Percentiles rank a stretch among this genome's conserved stretches.
These are phyloP conservation scores for Ectemnius continuus DNA, from an alignment of 2,888 invertebrate genomes.

Conservation along the genomic window DNA sequence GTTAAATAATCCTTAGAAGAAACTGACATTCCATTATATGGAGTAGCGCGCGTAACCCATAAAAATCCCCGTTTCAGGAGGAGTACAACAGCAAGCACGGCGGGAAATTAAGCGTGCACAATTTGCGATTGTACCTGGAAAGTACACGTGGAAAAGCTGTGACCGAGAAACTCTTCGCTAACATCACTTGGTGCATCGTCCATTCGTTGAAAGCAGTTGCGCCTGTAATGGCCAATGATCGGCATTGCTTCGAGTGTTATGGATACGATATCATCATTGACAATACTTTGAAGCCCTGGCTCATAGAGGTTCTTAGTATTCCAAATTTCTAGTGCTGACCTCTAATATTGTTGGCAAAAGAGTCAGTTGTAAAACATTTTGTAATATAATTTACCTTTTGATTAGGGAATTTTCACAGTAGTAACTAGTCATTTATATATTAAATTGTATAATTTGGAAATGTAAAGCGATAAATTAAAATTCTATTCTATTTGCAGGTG, in stretches of 20 bases:
- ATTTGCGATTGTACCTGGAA: slow-evolving; percentile 92
- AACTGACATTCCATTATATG: too few species aligned
- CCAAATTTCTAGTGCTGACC: too few species aligned
- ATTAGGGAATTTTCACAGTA: too few species aligned
- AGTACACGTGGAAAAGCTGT: slow-evolving; percentile 93
- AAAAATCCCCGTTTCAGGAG: slow-evolving; percentile 79
- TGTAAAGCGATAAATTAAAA: not conserved
- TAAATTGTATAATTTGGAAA: not conserved
- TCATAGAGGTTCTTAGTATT: slow-evolving; percentile 68
- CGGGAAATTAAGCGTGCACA: slow-evolving; percentile 96
- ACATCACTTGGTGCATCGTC: slow-evolving; percentile 93
- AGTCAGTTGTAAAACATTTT: too few species aligned
- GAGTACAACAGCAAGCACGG: slow-evolving; percentile 97
- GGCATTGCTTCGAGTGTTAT: slow-evolving; percentile 96
- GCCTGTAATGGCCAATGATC: slow-evolving; percentile 94
- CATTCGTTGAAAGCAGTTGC: slow-evolving; percentile 96
- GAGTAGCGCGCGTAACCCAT: not conserved
- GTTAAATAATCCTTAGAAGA: not conserved
- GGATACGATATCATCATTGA: slow-evolving; percentile 98
- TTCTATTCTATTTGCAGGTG: slow-evolving; percentile 79
- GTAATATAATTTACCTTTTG: too few species aligned
- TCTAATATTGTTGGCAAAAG: too few species aligned
- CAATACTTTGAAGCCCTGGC: slow-evolving; percentile 92
- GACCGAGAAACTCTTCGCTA: slow-evolving; percentile 92
- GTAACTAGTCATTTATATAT: not conserved